A percentile compares a stretch with the other conserved stretches of the same genome.
Conservation (phyloP, 2,797 vertebrate species). For the Erethizon dorsatum region DNA sequence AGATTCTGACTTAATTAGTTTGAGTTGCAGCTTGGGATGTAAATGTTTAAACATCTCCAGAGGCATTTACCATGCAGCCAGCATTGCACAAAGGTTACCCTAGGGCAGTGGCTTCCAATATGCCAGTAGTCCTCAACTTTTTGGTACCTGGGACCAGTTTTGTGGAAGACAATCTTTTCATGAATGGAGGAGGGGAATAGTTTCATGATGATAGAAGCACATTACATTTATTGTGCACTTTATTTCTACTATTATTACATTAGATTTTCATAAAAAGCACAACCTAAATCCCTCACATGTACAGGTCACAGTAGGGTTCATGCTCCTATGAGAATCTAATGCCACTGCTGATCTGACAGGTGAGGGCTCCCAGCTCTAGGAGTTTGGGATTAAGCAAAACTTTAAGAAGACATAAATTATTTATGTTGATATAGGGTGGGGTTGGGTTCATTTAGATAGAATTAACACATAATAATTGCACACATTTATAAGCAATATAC, state of each 20-base stretch:
- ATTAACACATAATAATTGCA: neutral
- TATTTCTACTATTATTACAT: neutral
- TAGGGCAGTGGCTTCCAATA: neutral
- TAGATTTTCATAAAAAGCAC: neutral
- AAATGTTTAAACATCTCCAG: neutral
- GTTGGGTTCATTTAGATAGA: neutral
- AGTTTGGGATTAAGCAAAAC: conserved; percentile 1
- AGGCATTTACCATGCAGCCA: neutral
- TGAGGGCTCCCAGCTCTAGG: neutral
- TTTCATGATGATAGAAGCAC: neutral
- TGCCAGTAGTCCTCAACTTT: neutral
- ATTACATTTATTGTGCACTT: neutral
- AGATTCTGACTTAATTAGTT: conserved; percentile 21
- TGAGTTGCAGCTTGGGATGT: neutral
- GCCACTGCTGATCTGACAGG: neutral
- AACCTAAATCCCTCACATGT: neutral
- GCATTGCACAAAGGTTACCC: neutral
- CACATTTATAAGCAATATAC: neutral
- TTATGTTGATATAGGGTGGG: neutral
- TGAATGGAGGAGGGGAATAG: neutral
- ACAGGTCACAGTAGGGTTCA: neutral
- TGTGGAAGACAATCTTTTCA: neutral
- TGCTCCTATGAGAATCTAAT: neutral
- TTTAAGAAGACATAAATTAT: neutral
- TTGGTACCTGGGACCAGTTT: neutral